phyloP scores from a whole-genome alignment of 2,113 vertebrate genomes.

The Alosa alosa region DNA sequence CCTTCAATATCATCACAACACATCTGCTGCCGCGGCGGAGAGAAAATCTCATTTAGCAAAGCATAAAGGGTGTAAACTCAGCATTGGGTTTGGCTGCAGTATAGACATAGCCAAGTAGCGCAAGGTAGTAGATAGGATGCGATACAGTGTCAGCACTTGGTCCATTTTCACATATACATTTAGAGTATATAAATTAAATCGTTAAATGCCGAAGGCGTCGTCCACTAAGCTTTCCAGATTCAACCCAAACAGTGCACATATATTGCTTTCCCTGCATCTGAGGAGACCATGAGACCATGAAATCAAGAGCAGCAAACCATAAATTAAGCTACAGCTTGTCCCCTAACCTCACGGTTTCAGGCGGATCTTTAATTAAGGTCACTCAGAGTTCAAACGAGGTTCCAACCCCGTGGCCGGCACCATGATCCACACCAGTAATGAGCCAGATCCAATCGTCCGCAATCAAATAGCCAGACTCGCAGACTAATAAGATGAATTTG shows the following conservation, averaged over 20 bases:
- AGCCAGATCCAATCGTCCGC: neutral
- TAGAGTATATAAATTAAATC: neutral
- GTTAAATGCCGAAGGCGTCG: neutral
- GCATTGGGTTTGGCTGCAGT: neutral
- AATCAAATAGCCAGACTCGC: neutral
- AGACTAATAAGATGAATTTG: neutral
- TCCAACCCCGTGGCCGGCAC: neutral
- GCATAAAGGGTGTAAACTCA: slow-evolving; percentile 1
- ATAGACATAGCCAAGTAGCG: neutral
- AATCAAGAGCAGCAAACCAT: slow-evolving; percentile 30
- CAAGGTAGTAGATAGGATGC: neutral
- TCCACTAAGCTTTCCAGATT: neutral
- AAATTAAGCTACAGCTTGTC: slow-evolving; percentile 24
- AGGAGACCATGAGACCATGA: slow-evolving; percentile 25
- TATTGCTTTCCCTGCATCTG: neutral
- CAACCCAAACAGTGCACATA: neutral
- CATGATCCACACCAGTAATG: neutral
- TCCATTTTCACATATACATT: neutral
- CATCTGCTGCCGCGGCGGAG: neutral
- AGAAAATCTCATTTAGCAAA: slow-evolving; percentile 1
- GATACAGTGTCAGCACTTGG: neutral
- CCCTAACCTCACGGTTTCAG: neutral
- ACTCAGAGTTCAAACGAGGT: slow-evolving; percentile 25
- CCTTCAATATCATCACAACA: neutral
- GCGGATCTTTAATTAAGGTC: slow-evolving; percentile 34